phyloP scores from a whole-genome alignment of 2,113 vertebrate genomes.

The Lepus timidus region DNA sequence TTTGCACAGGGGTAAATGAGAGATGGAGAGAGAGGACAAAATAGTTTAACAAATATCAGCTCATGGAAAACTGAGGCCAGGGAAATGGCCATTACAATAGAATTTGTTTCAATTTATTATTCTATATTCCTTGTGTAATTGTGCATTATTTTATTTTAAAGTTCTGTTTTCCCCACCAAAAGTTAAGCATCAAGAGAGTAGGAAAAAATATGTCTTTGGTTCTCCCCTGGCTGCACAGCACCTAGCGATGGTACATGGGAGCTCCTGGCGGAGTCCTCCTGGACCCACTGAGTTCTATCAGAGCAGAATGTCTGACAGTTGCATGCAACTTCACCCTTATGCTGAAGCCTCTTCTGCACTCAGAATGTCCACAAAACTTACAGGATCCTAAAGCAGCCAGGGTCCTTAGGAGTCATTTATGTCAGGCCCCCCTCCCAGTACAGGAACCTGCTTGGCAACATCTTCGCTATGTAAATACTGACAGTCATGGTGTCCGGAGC shows the following conservation, averaged over 20 bases:
- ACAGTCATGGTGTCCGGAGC: neutral
- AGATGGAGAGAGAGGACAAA: neutral
- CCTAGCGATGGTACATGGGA: neutral
- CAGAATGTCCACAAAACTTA: neutral
- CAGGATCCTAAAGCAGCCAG: neutral
- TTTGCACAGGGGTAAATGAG: neutral
- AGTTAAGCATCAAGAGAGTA: neutral
- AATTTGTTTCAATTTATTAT: neutral
- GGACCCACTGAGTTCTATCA: neutral
- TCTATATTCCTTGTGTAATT: conserved; percentile 23
- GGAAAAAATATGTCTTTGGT: neutral
- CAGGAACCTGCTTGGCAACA: neutral
- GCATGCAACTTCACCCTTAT: neutral
- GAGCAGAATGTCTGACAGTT: neutral
- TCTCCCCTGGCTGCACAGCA: neutral
- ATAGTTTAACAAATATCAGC: neutral
- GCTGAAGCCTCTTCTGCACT: neutral
- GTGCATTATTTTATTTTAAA: neutral
- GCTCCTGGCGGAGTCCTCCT: neutral
- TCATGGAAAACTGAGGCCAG: neutral
- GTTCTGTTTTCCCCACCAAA: neutral
- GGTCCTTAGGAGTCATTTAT: neutral
- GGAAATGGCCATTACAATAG: neutral
- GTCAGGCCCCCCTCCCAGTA: neutral
- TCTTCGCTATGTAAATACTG: neutral